Percentiles rank a stretch among this genome's conserved stretches.
These are phyloP conservation scores for Melierax canorus DNA, from an alignment of 2,113 vertebrate genomes.

Conservation along the genomic window DNA sequence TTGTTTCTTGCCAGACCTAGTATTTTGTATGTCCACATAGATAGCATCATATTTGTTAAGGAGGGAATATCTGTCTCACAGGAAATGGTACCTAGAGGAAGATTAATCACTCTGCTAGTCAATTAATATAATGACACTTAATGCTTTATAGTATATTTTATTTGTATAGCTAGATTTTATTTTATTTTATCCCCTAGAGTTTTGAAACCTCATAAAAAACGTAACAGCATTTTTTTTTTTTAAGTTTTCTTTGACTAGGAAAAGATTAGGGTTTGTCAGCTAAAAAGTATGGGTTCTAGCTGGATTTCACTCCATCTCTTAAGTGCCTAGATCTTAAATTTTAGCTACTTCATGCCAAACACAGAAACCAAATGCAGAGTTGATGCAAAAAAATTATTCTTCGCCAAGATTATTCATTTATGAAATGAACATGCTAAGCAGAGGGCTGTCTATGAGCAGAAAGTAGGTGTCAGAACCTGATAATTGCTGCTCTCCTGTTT, in stretches of 20 bases:
- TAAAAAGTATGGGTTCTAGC: background rate
- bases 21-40: background rate
- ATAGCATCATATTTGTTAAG: background rate
- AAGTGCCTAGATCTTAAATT: background rate
- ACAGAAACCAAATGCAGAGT: background rate
- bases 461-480: background rate
- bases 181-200: background rate
- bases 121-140: background rate
- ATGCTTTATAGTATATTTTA: background rate
- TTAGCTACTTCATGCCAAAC: background rate
- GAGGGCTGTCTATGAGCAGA: background rate
- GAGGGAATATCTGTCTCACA: background rate
- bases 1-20: background rate
- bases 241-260: background rate
- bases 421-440: background rate
- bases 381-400: background rate
- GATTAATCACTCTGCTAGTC: background rate
- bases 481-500: background rate
- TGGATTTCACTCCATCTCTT: background rate
- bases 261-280: background rate
- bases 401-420: background rate
- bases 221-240: background rate
- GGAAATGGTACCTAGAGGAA: background rate
- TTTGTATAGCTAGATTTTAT: background rate
- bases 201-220: background rate